Evolutionary conservation across 2,113 vertebrate genomes (phyloP).

Genomic region (Apteryx mantelli): DNA sequence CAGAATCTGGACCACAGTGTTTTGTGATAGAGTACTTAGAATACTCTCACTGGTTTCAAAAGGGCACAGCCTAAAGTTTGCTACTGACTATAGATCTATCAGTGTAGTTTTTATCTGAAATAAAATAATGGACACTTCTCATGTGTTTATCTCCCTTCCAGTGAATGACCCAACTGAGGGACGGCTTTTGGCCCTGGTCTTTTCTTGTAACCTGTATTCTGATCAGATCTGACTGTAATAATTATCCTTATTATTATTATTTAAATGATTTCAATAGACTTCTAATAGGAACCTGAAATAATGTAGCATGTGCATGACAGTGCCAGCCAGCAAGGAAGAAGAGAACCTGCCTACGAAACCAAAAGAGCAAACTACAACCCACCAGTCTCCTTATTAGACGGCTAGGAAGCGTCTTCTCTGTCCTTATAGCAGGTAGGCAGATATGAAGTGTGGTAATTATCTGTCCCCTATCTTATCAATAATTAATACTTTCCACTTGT

Average conservation of each 20-base stretch:
- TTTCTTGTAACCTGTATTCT: not conserved
- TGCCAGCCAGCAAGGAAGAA: conserved; percentile 9
- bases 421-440: conserved; percentile 26
- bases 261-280: conserved; percentile 5
- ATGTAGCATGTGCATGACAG: not conserved
- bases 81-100: not conserved
- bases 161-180: not conserved
- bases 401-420: not conserved
- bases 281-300: not conserved
- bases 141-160: not conserved
- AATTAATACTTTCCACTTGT: conserved; percentile 48
- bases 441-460: conserved; percentile 38
- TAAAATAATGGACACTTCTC: not conserved
- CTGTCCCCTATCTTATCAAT: conserved; percentile 45
- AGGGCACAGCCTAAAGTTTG: not conserved
- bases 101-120: not conserved
- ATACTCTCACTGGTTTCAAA: not conserved
- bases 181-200: not conserved
- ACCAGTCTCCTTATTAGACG: conserved; percentile 1
- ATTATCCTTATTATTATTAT: not conserved
- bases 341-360: not conserved
- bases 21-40: too few species aligned
- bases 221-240: not conserved
- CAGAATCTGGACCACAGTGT: not conserved
- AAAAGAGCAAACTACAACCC: not conserved